Base-by-base conservation (phyloP, 2,888 invertebrate species). In the Pollenia labialis region DNA sequence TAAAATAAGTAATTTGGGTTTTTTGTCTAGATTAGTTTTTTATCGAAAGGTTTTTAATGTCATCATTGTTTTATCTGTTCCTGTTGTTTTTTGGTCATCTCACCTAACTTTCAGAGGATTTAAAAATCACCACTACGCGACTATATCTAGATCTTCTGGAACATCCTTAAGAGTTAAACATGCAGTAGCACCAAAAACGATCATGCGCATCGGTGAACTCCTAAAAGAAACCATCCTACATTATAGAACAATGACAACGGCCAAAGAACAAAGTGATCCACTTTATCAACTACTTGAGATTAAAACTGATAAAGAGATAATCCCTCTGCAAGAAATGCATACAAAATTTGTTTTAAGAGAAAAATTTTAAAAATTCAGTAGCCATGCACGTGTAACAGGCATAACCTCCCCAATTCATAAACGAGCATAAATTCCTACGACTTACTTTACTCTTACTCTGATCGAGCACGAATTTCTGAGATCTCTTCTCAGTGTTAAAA, bases 281-380 rank as follows among this genome's bases (percentile, higher is more conserved):
- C 92, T 92, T 92, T 92, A 92, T 92, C 92, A 92, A 92, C 91
- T 92, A 92, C 92, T 92, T 92, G 92, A 92, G 92, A 92, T 92
- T 92, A 92, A 89, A 90, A 88, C 92, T 91, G 92, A 92, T 92
- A 92, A 92, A 90, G 90, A 91, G 92, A 91, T 92, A 92, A 92
- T 92, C 92, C 69, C 23, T 50, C 10, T 46, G 62, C 60, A 77
- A 50, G 66, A 72, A 58, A 4, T 68, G 60, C 40, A 62, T 48
- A 71, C 10, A 68, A 69, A 60, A 50, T 56, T 58, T 58, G 23
- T 14, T 40, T 68, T 76, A 71, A 48, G 42, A 56, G 75, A 69
- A 12, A 58, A 32, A 32, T 32, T 4, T 32, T 0, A 58, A 74
- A 52, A 77, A 84, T 87, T 90, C 92, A 90, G 92, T 92, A 92